Evolutionary conservation across 2,888 invertebrate species (phyloP).

Genomic region (Lycocerus yunnanus): DNA sequence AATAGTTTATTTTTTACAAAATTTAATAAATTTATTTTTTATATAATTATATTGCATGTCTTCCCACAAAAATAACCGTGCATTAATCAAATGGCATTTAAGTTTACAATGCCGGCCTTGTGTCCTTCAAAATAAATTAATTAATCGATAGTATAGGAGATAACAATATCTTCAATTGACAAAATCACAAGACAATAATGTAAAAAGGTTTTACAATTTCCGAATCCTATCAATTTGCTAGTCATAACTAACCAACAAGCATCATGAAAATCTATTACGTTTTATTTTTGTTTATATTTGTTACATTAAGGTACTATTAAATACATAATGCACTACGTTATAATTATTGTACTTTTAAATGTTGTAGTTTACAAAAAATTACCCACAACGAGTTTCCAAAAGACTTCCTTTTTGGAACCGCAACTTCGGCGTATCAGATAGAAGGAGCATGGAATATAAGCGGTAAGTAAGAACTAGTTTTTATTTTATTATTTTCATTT

Average conservation of each 20-base stretch:
- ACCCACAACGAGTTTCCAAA: slow-evolving; percentile 6
- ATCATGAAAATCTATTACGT: neutral
- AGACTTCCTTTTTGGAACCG: slow-evolving; percentile 60
- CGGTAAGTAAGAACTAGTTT: slow-evolving; percentile 40
- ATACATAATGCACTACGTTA: neutral
- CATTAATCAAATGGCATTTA: too few relatives aligned
- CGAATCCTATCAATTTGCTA: too few relatives aligned
- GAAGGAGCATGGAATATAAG: slow-evolving; percentile 63
- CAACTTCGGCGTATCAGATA: slow-evolving; percentile 65
- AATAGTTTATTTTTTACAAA: too few relatives aligned
- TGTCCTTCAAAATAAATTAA: neutral
- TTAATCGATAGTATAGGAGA: neutral
- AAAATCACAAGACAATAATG: neutral
- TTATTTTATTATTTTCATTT: neutral
- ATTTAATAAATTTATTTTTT: too few relatives aligned
- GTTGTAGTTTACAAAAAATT: neutral
- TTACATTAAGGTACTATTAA: neutral
- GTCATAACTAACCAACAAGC: neutral
- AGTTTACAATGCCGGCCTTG: too few relatives aligned
- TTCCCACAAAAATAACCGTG: too few relatives aligned
- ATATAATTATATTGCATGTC: too few relatives aligned
- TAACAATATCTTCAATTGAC: neutral
- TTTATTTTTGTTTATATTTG: neutral
- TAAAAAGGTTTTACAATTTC: neutral
- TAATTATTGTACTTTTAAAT: neutral